phyloP scores from a whole-genome alignment of 2,113 vertebrate genomes.

The Perca schrenkii region DNA sequence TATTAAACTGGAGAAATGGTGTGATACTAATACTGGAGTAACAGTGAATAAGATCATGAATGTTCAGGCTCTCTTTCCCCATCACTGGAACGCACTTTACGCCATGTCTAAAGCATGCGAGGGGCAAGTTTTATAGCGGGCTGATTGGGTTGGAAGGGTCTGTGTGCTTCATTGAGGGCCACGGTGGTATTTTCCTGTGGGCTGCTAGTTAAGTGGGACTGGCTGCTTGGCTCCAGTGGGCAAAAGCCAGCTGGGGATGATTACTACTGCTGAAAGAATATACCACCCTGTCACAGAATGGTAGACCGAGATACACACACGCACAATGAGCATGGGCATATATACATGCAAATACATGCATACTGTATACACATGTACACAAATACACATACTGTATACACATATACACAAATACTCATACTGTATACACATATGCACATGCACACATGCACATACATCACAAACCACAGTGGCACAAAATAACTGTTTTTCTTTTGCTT shows the following conservation, averaged over 20 bases:
- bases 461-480: conserved; percentile 7
- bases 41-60: conserved; percentile 44
- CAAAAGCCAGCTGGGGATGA: conserved; percentile 76
- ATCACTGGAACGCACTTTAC: conserved; percentile 34
- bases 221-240: conserved; percentile 73
- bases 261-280: conserved; percentile 72
- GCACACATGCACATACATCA: too few species aligned
- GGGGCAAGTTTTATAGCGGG: conserved; percentile 68
- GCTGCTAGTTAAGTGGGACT: conserved; percentile 74
- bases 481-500: not conserved
- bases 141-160: conserved; percentile 63
- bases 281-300: conserved; percentile 55
- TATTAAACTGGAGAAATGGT: conserved; percentile 29
- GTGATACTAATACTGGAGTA: not conserved
- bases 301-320: conserved; percentile 43
- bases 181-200: conserved; percentile 77
- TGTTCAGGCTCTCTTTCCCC: conserved; percentile 35
- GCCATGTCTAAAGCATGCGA: conserved; percentile 56
- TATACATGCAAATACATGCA: conserved; percentile 40
- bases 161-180: conserved; percentile 61
- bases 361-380: not conserved
- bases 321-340: conserved; percentile 27
- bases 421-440: too few species aligned
- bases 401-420: too few species aligned
- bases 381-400: not conserved